phyloP scores from a whole-genome alignment of 2,888 invertebrate species.

The Drosophila gaucha region DNA sequence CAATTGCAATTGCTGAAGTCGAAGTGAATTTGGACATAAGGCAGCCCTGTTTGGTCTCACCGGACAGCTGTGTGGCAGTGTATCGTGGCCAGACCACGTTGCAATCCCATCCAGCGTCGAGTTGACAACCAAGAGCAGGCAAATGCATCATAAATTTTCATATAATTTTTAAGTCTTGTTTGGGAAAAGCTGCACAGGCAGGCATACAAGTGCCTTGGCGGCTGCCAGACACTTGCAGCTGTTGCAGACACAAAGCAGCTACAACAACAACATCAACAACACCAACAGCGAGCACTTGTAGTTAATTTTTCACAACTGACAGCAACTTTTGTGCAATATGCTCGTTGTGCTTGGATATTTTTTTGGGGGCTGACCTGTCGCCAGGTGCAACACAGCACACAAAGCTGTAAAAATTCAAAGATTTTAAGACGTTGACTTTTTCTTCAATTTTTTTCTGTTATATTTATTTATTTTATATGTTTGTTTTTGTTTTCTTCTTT shows the following conservation, averaged over 20 bases:
- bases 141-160: constrained; percentile 80
- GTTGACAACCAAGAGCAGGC: constrained; percentile 78
- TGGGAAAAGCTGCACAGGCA: constrained; percentile 40
- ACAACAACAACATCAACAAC: constrained; percentile 41
- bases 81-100: constrained; percentile 29
- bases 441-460: constrained; percentile 29
- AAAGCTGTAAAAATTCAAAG: constrained; percentile 54
- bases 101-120: constrained; percentile 44
- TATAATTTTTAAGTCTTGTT: constrained; percentile 76
- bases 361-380: constrained; percentile 66
- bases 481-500: constrained; percentile 14
- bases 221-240: constrained; percentile 75
- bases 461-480: constrained; percentile 2
- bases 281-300: constrained; percentile 67
- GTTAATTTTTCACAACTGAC: constrained; percentile 78
- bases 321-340: constrained; percentile 74
- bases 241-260: constrained; percentile 57
- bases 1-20: constrained; percentile 21
- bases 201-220: constrained; percentile 57
- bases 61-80: constrained; percentile 45
- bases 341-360: constrained; percentile 25
- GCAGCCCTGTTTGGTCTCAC: constrained; percentile 46
- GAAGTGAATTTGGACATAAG: constrained; percentile 32
- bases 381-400: constrained; percentile 69
- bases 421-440: constrained; percentile 68